Evolutionary conservation across 1,140 invertebrate genomes (phyloP).

Genomic region (Meteorus sp.): DNA sequence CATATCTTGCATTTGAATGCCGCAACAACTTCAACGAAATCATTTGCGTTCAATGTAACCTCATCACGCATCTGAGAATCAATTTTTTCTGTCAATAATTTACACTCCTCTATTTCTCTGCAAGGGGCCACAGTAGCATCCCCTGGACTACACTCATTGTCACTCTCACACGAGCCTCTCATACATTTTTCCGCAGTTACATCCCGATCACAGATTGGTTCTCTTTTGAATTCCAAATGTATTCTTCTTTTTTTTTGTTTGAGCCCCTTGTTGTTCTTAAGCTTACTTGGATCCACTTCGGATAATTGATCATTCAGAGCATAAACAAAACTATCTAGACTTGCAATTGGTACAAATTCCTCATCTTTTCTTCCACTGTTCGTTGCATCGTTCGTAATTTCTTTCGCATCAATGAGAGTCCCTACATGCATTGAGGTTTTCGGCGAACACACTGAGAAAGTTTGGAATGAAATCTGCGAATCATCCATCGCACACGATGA

Average conservation of each 20-base stretch:
- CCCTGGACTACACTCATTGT: too few species aligned
- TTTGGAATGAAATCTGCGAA: slow-evolving; percentile 40
- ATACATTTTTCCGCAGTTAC: too few species aligned
- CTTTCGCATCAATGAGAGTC: slow-evolving; percentile 14
- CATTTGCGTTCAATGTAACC: slow-evolving; percentile 40
- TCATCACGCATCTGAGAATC: slow-evolving; percentile 34
- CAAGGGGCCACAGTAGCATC: too few species aligned
- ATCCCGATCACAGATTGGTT: too few species aligned
- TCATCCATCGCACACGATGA: slow-evolving; percentile 45
- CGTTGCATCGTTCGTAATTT: slow-evolving; percentile 20
- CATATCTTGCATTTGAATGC: slow-evolving; percentile 54
- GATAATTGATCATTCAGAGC: slow-evolving; percentile 42
- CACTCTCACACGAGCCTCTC: too few species aligned
- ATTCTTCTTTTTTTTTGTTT: slow-evolving; percentile 10
- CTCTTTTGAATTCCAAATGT: not conserved
- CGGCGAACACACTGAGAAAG: slow-evolving; percentile 26
- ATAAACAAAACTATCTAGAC: slow-evolving; percentile 41
- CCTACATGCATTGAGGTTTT: slow-evolving; percentile 29
- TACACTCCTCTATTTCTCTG: slow-evolving; percentile 13
- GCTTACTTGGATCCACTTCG: slow-evolving; percentile 38
- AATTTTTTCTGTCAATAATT: slow-evolving; percentile 22
- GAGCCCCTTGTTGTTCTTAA: slow-evolving; percentile 29
- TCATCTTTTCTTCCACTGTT: slow-evolving; percentile 28
- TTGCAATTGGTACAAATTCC: slow-evolving; percentile 40
- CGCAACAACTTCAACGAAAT: slow-evolving; percentile 50